Evolutionary conservation across 2,888 invertebrate genomes (phyloP).

Genomic region (Lepidochrysops patricia): DNA sequence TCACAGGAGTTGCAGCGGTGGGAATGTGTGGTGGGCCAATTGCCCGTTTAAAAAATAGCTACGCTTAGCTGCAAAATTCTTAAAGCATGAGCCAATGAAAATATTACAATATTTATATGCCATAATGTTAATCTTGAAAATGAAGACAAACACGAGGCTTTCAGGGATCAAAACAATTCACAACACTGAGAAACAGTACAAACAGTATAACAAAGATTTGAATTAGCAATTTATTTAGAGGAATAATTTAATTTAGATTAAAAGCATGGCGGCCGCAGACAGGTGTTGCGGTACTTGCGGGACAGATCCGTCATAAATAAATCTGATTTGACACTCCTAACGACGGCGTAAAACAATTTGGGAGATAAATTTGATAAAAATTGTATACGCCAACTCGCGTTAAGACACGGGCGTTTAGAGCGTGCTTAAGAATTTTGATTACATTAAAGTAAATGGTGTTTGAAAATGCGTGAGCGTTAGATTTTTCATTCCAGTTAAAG

Average conservation of each 20-base stretch:
- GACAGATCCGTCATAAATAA: constrained; percentile 63
- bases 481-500: neutral
- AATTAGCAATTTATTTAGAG: neutral
- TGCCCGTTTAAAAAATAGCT: too few relatives aligned
- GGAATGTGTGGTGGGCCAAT: too few relatives aligned
- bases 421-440: constrained; percentile 4
- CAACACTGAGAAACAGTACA: neutral
- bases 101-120: too few relatives aligned
- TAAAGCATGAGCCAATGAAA: too few relatives aligned
- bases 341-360: constrained; percentile 45
- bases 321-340: constrained; percentile 63
- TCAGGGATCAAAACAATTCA: neutral
- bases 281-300: constrained; percentile 43
- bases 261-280: constrained; percentile 23
- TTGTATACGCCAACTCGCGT: constrained; percentile 21
- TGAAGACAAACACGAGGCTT: neutral
- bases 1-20: too few relatives aligned
- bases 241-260: constrained; percentile 19
- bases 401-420: constrained; percentile 18
- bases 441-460: constrained; percentile 20
- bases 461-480: neutral
- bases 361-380: constrained; percentile 29
- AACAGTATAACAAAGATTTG: neutral
- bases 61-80: too few relatives aligned
- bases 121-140: too few relatives aligned